Percentiles rank a stretch among this genome's conserved stretches.
These are phyloP conservation scores for Atta texana DNA, from an alignment of 1,140 invertebrate species.

Conservation along the genomic window DNA sequence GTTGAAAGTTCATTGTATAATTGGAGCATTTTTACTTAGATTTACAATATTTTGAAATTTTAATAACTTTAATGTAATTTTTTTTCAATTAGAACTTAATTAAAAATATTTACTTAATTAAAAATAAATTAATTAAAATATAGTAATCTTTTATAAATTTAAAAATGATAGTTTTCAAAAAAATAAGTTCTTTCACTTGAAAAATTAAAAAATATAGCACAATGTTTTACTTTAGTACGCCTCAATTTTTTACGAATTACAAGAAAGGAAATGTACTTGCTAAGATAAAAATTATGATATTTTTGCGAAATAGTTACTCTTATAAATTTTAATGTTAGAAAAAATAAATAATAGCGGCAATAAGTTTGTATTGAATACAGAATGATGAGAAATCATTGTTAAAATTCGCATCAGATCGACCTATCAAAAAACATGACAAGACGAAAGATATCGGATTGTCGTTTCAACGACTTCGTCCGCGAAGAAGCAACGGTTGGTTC, in stretches of 20 bases:
- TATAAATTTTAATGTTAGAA: neutral
- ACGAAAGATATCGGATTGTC: conserved; percentile 32
- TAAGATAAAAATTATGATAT: neutral
- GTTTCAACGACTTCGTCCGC: conserved; percentile 7
- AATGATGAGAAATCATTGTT: conserved; percentile 25
- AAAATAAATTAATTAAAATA: too few species aligned
- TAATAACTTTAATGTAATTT: too few species aligned
- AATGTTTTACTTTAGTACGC: too few species aligned
- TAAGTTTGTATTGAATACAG: neutral
- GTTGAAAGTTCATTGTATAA: too few species aligned
- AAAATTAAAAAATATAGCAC: too few species aligned
- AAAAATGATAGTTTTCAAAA: too few species aligned
- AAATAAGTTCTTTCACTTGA: too few species aligned
- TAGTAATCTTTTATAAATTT: too few species aligned
- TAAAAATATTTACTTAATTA: too few species aligned
- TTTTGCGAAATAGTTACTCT: neutral
- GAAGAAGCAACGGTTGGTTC: conserved; percentile 42
- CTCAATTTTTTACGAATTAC: neutral
- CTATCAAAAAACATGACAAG: conserved; percentile 37
- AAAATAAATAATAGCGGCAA: neutral
- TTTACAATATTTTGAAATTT: too few species aligned
- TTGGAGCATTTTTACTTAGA: too few species aligned
- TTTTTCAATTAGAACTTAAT: too few species aligned
- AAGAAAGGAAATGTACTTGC: neutral
- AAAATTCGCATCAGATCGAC: conserved; percentile 27